Base-by-base conservation (phyloP, 1,140 invertebrate species). In the Ceratitis capitata region DNA sequence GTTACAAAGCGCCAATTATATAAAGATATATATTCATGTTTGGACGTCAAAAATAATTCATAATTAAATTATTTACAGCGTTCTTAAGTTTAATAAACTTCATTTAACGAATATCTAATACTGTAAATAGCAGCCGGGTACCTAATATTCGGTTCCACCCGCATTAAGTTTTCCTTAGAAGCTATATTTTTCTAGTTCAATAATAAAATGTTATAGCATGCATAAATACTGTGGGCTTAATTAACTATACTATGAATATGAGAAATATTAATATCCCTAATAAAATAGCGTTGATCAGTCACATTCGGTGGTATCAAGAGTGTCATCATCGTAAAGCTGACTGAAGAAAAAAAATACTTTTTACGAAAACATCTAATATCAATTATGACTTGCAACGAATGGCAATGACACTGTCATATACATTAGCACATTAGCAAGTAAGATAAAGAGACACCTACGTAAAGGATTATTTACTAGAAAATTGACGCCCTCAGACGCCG, bases 221-320 rank as follows among this genome's bases (percentile, higher is more conserved):
- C 12, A 78, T 78, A 78, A 78, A 78, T 78, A 26, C 69, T 19
- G 45, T 78, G 39, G 39, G 26, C 26, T 78, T 78, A 78, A 78
- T 78, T 78, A 78, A 78, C 69, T 78, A 45, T 78, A 45, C 39
- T 78, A 19, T 10, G 69, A 47, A 39, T 78, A 39, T 78, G 39
- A 35, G 23, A 78, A 78, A 78, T 45, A 42, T 69, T 45, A 78
- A 45, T 7, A 78, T 78, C 19, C 69, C 42, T 78, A 35, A 78
- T 78, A 78, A 78, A 78, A 78, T 78, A 78, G 69, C 69, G 39
- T 45, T 78, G 35, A 78, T 78, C n/a, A n/a, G 39, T 78, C 69
- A 78, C 69, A 78, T 78, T 69, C 39, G 61, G 29, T 16, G 39
- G 10, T 45, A 78, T 42, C 32, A 69, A 69, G 61, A 69, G 29